Conservation (phyloP, 2,113 vertebrate species). For the Myiozetetes cayanensis region DNA sequence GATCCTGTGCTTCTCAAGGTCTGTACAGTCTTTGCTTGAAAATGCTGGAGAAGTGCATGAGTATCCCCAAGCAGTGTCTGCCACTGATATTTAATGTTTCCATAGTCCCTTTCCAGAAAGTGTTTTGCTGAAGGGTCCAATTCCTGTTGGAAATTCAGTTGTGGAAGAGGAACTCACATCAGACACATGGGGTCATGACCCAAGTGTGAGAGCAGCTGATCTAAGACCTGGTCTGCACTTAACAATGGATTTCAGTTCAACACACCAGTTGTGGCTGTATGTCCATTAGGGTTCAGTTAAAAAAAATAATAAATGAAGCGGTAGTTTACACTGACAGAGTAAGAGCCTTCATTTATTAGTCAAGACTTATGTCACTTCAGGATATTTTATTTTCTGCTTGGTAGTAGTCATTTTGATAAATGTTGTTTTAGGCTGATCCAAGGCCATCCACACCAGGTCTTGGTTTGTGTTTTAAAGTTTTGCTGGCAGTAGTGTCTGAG, state of each 20-base stretch:
- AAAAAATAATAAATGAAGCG: not conserved
- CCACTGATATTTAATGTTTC: not conserved
- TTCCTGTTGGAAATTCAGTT: slow-evolving; percentile 18
- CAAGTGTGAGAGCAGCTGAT: not conserved
- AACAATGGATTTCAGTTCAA: not conserved
- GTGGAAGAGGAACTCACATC: not conserved
- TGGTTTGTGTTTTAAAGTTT: not conserved
- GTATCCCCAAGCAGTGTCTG: not conserved
- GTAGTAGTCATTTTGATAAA: not conserved
- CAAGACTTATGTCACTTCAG: not conserved
- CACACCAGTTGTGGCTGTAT: not conserved
- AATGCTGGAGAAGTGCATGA: fast-evolving
- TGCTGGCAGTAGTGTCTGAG: not conserved
- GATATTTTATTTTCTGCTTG: not conserved
- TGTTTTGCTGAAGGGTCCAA: not conserved
- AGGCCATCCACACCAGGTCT: not conserved
- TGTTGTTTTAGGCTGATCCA: not conserved
- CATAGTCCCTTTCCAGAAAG: not conserved
- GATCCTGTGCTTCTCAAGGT: not conserved
- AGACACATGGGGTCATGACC: not conserved
- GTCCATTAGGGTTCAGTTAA: not conserved
- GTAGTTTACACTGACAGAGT: not conserved
- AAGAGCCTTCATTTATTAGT: not conserved
- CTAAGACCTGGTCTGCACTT: not conserved
- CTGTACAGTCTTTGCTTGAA: not conserved